Evolutionary conservation across 2,888 invertebrate species (phyloP).

Genomic region (Erynnis tages): DNA sequence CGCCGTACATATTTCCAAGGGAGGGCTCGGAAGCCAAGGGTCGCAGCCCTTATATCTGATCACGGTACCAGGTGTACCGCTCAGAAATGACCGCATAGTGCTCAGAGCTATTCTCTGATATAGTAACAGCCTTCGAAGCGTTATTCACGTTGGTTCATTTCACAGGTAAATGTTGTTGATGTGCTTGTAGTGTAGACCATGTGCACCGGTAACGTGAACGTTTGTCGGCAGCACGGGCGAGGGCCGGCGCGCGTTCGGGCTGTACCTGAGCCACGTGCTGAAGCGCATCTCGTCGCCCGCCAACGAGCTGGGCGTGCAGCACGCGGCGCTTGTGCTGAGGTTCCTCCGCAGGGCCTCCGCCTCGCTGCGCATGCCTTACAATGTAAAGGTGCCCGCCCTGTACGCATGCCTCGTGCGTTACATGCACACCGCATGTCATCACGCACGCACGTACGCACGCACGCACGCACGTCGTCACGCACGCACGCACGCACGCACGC

Average conservation of each 20-base stretch:
- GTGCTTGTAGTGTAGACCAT: constrained; percentile 21
- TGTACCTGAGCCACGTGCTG: constrained; percentile 88
- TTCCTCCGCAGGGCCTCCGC: constrained; percentile 88
- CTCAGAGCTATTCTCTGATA: too few species aligned
- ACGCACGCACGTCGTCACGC: too few species aligned
- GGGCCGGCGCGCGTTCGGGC: constrained; percentile 88
- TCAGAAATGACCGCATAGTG: too few species aligned
- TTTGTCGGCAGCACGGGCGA: constrained; percentile 80
- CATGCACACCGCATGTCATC: too few species aligned
- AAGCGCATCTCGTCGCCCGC: constrained; percentile 82
- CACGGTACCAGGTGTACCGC: too few species aligned
- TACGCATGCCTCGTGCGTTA: constrained; percentile 30
- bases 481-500: constrained; percentile 30
- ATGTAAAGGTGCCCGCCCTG: constrained; percentile 60
- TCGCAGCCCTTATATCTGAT: too few species aligned
- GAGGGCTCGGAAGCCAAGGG: too few species aligned
- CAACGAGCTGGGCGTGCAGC: constrained; percentile 76
- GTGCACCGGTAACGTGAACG: neutral
- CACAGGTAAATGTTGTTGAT: too few species aligned
- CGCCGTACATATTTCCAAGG: too few species aligned
- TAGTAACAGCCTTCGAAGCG: too few species aligned
- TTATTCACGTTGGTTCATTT: too few species aligned
- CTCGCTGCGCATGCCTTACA: constrained; percentile 85
- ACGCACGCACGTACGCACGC: constrained; percentile 24
- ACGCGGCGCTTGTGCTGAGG: constrained; percentile 86